Evolutionary conservation across 2,113 vertebrate species (phyloP), one percentile per base, ranked within the genome.

Genomic region (Epinephelus moara): DNA sequence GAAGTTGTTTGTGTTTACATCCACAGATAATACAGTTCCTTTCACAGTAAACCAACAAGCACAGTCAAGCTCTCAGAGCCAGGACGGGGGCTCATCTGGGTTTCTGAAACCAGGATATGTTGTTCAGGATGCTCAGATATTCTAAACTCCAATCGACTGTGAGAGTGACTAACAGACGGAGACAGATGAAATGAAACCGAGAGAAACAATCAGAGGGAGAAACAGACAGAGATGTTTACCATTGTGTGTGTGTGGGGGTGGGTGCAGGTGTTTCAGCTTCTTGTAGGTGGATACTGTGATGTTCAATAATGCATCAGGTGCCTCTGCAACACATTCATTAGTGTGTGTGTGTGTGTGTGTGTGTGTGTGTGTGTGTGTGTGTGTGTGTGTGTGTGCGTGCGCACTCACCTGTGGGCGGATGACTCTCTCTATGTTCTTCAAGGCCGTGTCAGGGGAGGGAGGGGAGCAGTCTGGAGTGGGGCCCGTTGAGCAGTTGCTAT

Each of bases 371-470:
- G 76, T 67, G 80, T 70, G 73, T 76, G n/a, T 49, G 19, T 66
- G 62, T 71, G 70, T 56, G 84, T 62, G 40, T 47, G 53, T 33
- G 53, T 50, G 69, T 53, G n/a, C n/a, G n/a, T 80, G 52, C 14
- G 33, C 47, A 55, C 94, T 94, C 95, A 99, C 98, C 98, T 99
- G 98, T 90, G 98, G 98, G 93, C 97, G 97, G 92, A 99, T 99
- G 89, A 99, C 98, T 97, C 97, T 98, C 90, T 99, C 98, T 52
- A 99, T 99, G 92, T 97, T 98, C 96, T 98, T 98, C 92, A 99
- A 96, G 90, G 98, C 98, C 27, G 98, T 99, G 93, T 98, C 98
- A 21, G 98, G 98, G 78, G 98, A 99, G 81, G 98, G 98, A 93
- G 98, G 98, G 64, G 98, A 99, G 89, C 98, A 99, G 95, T 99